A percentile compares a stretch with the other conserved stretches of the same genome.
phyloP scores from a whole-genome alignment of 1,140 invertebrate genomes.

The Dysdera silvatica region DNA sequence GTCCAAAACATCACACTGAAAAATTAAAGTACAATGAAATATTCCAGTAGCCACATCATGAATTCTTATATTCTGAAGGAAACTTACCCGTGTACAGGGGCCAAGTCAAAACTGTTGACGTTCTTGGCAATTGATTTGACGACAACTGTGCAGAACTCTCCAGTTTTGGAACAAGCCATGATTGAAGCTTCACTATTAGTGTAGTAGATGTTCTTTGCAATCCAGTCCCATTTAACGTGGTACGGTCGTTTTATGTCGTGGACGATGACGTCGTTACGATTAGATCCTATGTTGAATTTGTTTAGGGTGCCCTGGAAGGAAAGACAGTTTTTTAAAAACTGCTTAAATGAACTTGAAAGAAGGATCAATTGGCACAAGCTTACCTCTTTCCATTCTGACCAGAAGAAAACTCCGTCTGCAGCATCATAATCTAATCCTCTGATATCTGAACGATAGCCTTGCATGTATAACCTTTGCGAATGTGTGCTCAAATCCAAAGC shows the following conservation, averaged over 20 bases:
- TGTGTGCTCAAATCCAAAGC: conserved; percentile 11
- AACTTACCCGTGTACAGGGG: conserved; percentile 54
- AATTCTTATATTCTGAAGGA: conserved; percentile 1
- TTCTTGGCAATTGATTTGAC: neutral
- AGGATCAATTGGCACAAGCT: neutral
- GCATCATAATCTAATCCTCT: conserved; percentile 28
- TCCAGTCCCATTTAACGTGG: conserved; percentile 55
- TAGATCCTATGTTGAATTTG: neutral
- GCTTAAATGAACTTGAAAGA: neutral
- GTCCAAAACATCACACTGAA: conserved; percentile 14
- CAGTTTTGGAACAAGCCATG: conserved; percentile 56
- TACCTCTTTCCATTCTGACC: conserved; percentile 21
- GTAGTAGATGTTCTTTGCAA: conserved; percentile 71
- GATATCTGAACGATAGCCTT: neutral
- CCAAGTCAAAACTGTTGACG: conserved; percentile 38
- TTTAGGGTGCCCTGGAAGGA: conserved; percentile 8
- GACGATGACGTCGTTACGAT: neutral
- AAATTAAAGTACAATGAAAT: conserved; percentile 35
- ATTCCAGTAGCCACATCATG: neutral
- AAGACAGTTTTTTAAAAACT: neutral
- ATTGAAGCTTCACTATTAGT: conserved; percentile 60
- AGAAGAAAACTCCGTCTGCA: conserved; percentile 14
- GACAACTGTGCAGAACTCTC: conserved; percentile 33
- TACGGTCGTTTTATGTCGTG: neutral
- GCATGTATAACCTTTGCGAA: neutral